Base-by-base conservation (phyloP, 2,797 vertebrate species). In the Thripadectes ignobilis region DNA sequence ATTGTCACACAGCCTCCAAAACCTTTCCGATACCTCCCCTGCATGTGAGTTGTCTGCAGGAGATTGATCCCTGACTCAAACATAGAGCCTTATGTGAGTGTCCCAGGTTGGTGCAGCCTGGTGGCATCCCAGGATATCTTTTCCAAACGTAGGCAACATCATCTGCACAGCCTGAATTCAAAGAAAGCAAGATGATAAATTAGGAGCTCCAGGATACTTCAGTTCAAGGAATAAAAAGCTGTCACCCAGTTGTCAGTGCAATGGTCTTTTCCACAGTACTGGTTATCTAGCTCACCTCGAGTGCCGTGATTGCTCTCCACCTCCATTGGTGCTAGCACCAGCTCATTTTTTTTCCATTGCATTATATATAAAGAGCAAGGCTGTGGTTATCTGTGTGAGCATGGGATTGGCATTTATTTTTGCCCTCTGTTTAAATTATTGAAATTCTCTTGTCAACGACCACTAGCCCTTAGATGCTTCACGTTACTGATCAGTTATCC, bases 1-100 rank as follows among this genome's bases (percentile, higher is more conserved):
- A 10, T 32, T 79, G 16, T 21, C 55, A 69, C 18, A 38, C 27
- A 82, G 5, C 11, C 22, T 58, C 46, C 38, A 73, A 69, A 74
- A 66, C 5, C 14, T 72, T 90, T 69, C 36, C 20, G 4, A 20
- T 16, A 73, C 26, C 18, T 14, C 1, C 7, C 21, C n/a, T 85
- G 27, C 6, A 9, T 0, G 0, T 7, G 38, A 21, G 29, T 73
- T 66, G 5, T 49, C 27, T 73, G 39, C 48, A 52, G 30, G 5
- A 85, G 32, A 57, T 39, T 41, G 21, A 27, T 24, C 15, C 7
- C 41, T 57, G 41, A 36, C 19, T 49, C 34, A 20, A 76, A n/a
- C 14, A 16, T 2, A 43, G 8, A 79, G 30, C 14, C 14, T 68
- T 55, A 38, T 7, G 3, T 36, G 36, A 66, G 22, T 26, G 26